Evolutionary conservation across 2,888 invertebrate genomes (phyloP), one percentile per base, ranked within the genome.

Genomic region (Abrostola triplasia): DNA sequence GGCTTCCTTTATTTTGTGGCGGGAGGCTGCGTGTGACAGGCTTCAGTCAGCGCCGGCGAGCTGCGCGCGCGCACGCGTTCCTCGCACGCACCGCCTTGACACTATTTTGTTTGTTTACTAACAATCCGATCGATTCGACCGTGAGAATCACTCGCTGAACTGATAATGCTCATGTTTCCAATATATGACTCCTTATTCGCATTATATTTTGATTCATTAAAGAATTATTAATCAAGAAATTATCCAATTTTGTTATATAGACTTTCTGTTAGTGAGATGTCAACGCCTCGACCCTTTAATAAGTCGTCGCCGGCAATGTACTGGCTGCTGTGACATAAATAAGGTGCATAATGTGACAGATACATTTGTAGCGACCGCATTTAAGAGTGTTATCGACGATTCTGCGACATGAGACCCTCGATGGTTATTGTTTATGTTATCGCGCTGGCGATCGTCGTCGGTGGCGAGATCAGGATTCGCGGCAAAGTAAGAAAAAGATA

Each of bases 401-500:
- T 87, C 77, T 78, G 84, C 88, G 84, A 86, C 82, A 94, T 94
- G 94, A 93, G 87, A 89, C 80, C 82, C 79, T 90, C 89, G 76
- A 85, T 88, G 79, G 83, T 92, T 88, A 90, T 94, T 88, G 88
- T 93, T 89, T 93, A 89, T 85, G 86, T 89, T 90, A 92, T 93
- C 90, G 87, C 87, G 59, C 68, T 90, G 82, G 88, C 90, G 87
- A 91, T 92, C 91, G 82, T 86, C 78, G 89, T 87, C 84, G 90
- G 87, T 66, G 89, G 90, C 83, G 94, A 92, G 89, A 87, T 91
- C 82, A 91, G 88, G 84, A 92, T 94, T 79, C 92, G 91, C 76
- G 95, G 94, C 78, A 92, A 90, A 89, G 95, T 95, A 81, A 92
- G 89, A 82, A 94, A 93, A 85, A 91, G 95, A 82, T 86, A 87